Conservation (phyloP, 2,888 invertebrate species). For the Mythimna ferrago region DNA sequence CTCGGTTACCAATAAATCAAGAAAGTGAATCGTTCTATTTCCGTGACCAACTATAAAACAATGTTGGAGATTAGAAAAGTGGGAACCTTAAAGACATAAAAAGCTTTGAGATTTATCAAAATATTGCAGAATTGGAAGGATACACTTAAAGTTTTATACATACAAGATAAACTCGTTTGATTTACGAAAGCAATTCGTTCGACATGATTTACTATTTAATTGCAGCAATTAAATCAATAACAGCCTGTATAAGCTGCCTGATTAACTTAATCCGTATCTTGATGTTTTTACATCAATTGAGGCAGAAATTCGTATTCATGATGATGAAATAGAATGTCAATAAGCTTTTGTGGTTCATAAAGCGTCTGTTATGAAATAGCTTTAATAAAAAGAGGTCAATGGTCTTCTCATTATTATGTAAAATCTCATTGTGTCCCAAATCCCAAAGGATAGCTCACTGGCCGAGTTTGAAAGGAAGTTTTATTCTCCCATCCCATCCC, state of each 20-base stretch:
- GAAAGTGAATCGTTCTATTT: slow-evolving; percentile 49
- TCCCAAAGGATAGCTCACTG: slow-evolving; percentile 75
- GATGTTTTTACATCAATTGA: slow-evolving; percentile 33
- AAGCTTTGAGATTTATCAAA: slow-evolving; percentile 2
- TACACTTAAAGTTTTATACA: slow-evolving; percentile 9
- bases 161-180: slow-evolving; percentile 30
- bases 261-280: slow-evolving; percentile 27
- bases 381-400: slow-evolving; percentile 69
- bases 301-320: slow-evolving; percentile 39
- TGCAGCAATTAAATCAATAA: slow-evolving; percentile 33
- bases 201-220: slow-evolving; percentile 45
- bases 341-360: slow-evolving; percentile 31
- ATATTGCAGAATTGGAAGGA: not conserved
- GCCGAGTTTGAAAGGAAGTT: slow-evolving; percentile 73
- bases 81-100: slow-evolving; percentile 11
- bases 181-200: slow-evolving; percentile 30
- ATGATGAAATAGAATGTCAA: slow-evolving; percentile 24
- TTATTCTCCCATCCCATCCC: slow-evolving; percentile 70
- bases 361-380: slow-evolving; percentile 52
- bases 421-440: slow-evolving; percentile 81
- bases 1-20: slow-evolving; percentile 59
- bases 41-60: slow-evolving; percentile 37
- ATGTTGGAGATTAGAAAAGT: slow-evolving; percentile 9
- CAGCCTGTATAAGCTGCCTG: slow-evolving; percentile 1
- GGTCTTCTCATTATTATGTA: slow-evolving; percentile 82